Evolutionary conservation across 2,797 vertebrate species (phyloP).

Genomic region (Rhodeus uyekii): DNA sequence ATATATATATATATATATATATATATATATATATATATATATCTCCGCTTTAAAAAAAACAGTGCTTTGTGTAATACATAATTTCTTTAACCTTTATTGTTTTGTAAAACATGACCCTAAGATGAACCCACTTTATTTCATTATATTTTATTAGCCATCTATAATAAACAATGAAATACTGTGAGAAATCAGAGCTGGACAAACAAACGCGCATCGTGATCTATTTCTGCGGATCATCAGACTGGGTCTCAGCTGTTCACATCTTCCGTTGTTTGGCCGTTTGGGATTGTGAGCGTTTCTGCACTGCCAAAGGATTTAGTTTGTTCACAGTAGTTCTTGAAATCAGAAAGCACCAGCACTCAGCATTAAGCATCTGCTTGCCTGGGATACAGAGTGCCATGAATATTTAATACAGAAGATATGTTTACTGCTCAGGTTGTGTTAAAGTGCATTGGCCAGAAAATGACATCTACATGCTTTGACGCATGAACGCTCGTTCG

Average conservation of each 20-base stretch:
- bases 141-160: not conserved
- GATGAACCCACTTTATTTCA: not conserved
- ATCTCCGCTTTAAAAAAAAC: too few species aligned
- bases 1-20: too few species aligned
- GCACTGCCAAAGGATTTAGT: slow-evolving; percentile 8
- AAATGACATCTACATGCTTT: slow-evolving; percentile 21
- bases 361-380: slow-evolving; percentile 25
- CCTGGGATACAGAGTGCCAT: slow-evolving; percentile 18
- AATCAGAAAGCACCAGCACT: slow-evolving; percentile 9
- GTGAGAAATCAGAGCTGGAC: not conserved
- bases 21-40: too few species aligned
- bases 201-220: not conserved
- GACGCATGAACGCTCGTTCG: slow-evolving; percentile 24
- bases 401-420: slow-evolving; percentile 45
- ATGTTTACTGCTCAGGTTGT: slow-evolving; percentile 32
- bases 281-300: slow-evolving; percentile 39
- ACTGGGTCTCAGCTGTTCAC: not conserved
- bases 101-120: not conserved
- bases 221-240: not conserved
- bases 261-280: not conserved
- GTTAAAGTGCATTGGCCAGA: slow-evolving; percentile 1
- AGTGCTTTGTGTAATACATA: not conserved
- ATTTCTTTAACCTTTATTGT: not conserved
- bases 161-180: not conserved
- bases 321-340: slow-evolving; percentile 21